Evolutionary conservation across 2,113 vertebrate species (phyloP), one percentile per base, ranked within the genome.

Genomic region (Callithrix jacchus): DNA sequence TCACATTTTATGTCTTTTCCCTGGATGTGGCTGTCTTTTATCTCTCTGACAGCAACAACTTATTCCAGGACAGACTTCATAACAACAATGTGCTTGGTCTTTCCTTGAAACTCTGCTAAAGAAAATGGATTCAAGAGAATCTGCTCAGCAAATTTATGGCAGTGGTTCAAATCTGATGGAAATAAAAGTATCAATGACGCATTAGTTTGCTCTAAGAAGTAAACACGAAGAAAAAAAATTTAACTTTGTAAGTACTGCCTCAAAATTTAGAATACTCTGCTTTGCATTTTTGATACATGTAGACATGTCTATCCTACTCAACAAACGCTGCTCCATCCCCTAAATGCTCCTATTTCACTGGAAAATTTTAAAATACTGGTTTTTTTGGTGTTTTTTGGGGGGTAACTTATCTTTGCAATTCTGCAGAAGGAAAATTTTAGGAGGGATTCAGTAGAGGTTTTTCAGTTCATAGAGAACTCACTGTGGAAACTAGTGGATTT

Each of bases 101-200:
- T 80, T 88, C n/a, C 27, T 77, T 83, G 79, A 95, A 93, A 25
- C n/a, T 23, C 20, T 94, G 12, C 17, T 71, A 58, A 54, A 92
- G 21, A 87, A 56, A 64, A 35, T 47, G 10, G 4, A 73, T 54
- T 90, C 16, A 35, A 89, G 37, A 87, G 30, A 89, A 54, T 71
- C 32, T 86, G 4, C 20, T 71, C 45, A 87, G 32, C 23, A 92
- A 88, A 74, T 79, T 83, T 47, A 66, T 80, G 40, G 10, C 3
- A 89, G 2, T 32, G 17, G 10, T 93, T n/a, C 54, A 84, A 83
- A 84, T 92, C 27, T 37, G 23, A 83, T 35, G 30, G 32, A 96
- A 96, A 92, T 89, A 77, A 95, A 94, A 95, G 52, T 82, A 79
- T 35, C n/a, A 87, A 10, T 68, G 42, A 88, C 52, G 25, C 49